Evolutionary conservation across 2,113 vertebrate genomes (phyloP).

Genomic region (Cacatua alba): DNA sequence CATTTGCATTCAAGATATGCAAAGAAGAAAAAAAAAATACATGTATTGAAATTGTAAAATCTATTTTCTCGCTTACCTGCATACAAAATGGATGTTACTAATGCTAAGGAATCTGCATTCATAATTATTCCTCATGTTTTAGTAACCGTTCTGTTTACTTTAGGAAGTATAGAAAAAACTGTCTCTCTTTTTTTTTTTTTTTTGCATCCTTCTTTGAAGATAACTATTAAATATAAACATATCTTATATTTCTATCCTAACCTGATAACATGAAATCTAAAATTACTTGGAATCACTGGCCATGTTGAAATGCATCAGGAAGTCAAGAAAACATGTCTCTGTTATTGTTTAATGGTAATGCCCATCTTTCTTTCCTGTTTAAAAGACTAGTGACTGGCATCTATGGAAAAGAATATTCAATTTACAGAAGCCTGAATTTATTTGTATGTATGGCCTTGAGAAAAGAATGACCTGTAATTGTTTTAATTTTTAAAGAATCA

Average conservation of each 20-base stretch:
- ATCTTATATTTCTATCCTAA: not conserved
- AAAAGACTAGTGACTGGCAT: not conserved
- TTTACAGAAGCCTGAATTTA: not conserved
- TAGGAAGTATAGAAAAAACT: not conserved
- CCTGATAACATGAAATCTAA: not conserved
- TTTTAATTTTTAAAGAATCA: not conserved
- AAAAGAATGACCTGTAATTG: not conserved
- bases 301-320: not conserved
- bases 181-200: not conserved
- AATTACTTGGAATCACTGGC: not conserved
- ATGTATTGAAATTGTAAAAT: not conserved
- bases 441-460: not conserved
- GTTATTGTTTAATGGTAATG: not conserved
- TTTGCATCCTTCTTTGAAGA: not conserved
- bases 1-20: not conserved
- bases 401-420: not conserved
- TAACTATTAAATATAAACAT: not conserved
- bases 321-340: not conserved
- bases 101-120: not conserved
- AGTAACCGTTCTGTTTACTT: not conserved
- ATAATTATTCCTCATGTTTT: not conserved
- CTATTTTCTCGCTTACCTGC: not conserved
- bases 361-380: not conserved
- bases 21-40: not conserved
- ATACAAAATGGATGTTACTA: not conserved